These are phyloP conservation scores for Lagenorhynchus albirostris DNA, from an alignment of 2,113 vertebrate genomes.

Conservation along the genomic window DNA sequence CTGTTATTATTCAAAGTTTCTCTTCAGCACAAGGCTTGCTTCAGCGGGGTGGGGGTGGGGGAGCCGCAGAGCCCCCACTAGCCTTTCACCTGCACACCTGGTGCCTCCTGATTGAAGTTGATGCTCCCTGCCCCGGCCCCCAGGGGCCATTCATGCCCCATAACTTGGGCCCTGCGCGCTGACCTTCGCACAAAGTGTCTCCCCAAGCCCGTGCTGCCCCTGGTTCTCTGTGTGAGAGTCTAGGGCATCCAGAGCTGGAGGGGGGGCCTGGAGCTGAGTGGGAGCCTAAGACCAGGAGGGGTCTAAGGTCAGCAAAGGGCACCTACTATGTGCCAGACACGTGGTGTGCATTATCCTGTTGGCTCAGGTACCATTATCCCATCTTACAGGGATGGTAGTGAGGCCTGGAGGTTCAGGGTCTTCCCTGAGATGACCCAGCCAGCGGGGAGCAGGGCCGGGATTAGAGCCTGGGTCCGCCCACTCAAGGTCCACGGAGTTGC, in stretches of 20 bases:
- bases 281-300: accelerated
- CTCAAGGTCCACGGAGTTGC: accelerated
- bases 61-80: neutral
- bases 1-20: neutral
- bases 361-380: no score
- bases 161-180: neutral
- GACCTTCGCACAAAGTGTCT: neutral
- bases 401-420: neutral
- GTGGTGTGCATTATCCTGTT: accelerated
- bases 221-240: neutral
- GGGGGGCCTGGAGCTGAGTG: neutral
- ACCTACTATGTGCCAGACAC: accelerated
- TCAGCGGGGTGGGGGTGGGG: no score
- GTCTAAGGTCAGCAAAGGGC: neutral
- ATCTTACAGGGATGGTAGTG: neutral
- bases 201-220: neutral
- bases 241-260: neutral
- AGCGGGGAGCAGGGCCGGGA: neutral
- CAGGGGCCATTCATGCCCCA: neutral
- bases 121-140: accelerated
- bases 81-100: accelerated
- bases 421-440: neutral
- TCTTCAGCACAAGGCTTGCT: neutral
- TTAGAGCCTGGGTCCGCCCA: neutral
- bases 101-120: neutral